Conservation (phyloP, 2,113 vertebrate species). For the Benitochromis conjunctus region DNA sequence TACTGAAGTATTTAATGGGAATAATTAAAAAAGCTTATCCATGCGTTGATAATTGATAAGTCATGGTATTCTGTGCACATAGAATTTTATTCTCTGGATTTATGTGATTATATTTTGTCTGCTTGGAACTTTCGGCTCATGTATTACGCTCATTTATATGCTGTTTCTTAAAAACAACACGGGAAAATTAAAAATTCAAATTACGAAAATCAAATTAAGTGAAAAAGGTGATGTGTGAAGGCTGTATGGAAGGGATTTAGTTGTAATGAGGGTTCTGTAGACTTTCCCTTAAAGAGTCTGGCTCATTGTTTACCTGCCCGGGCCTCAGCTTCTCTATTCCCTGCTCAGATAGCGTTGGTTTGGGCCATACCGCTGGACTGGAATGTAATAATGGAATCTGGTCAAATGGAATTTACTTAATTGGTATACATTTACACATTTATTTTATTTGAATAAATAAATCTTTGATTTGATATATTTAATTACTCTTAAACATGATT, state of each 20-base stretch:
- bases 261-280: background rate
- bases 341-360: accelerated
- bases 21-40: background rate
- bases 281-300: background rate
- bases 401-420: too few relatives aligned
- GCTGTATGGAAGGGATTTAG: background rate
- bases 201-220: background rate
- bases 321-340: accelerated
- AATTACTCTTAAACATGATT: background rate
- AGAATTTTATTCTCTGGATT: background rate
- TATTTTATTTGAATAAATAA: too few relatives aligned
- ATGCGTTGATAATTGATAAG: background rate
- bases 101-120: background rate
- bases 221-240: background rate
- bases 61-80: background rate
- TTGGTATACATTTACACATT: too few relatives aligned
- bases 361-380: accelerated
- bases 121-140: background rate
- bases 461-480: too few relatives aligned
- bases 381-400: too few relatives aligned
- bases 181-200: background rate
- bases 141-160: background rate
- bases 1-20: background rate
- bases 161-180: background rate
- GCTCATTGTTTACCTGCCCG: background rate